Base-by-base conservation (phyloP, 2,797 vertebrate genomes). In the Lophotriccus pileatus region DNA sequence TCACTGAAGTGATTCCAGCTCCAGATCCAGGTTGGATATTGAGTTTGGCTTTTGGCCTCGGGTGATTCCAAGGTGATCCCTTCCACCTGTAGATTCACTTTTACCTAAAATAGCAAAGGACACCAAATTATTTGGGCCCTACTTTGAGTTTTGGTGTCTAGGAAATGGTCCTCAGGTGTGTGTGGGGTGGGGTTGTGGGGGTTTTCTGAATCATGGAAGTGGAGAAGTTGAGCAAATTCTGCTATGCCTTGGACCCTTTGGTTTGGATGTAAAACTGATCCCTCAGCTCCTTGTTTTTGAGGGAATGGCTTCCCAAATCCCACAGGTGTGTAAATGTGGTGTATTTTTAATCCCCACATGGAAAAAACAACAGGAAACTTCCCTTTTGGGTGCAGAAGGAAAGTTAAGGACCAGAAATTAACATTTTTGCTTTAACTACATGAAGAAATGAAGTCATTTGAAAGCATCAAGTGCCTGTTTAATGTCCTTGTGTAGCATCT, bases 21-120 rank as follows among this genome's bases (percentile, higher is more conserved):
- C 37, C 39, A 41, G 14, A 3, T 7, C 13, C 52, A 17, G 0
- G 0, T 13, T 37, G 37, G 37, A 37, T 37, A 37, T 9, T 17
- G 47, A 43, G 30, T 11, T 22, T n/a, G 68, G 32, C 59, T 25
- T 64, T 41, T 39, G 25, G 28, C 67, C 32, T 53, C 7, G 10
- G 28, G 2, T 4, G 5, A 39, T 41, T 66, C 68, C n/a, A 34
- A 27, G 8, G 9, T 32, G 30, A 17, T 80, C 34, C 3, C 22
- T 53, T 69, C 30, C 43, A 13, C 34, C 41, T 41, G 5, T 17
- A 50, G 49, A 15, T 36, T 56, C 59, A 30, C 7, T 50, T 62
- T 49, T 49, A 72, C 20, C 41, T 23, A 25, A 55, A 34, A n/a
- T 36, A n/a, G 15, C 37, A 15, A 44, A 56, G 44, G 59, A 36